A percentile compares a stretch with the other conserved stretches of the same genome.
phyloP scores from a whole-genome alignment of 2,797 vertebrate genomes.

The Megaceryle alcyon region DNA sequence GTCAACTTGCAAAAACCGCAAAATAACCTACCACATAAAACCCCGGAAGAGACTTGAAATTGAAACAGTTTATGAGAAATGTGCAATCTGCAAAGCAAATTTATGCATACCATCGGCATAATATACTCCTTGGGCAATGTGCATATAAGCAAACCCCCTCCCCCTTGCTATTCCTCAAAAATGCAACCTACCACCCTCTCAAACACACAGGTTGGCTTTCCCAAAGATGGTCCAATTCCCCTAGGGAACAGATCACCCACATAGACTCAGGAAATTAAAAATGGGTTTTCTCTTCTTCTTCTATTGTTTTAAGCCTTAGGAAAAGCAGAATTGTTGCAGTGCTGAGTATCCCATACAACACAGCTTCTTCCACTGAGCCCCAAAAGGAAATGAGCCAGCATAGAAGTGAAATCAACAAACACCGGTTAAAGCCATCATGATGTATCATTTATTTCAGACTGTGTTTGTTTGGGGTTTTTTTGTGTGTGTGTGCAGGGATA shows the following conservation, averaged over 20 bases:
- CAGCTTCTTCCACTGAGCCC: not conserved
- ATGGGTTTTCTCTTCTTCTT: not conserved
- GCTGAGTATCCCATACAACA: not conserved
- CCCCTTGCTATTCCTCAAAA: not conserved
- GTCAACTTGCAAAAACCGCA: not conserved
- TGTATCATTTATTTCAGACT: not conserved
- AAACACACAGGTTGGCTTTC: slow-evolving; percentile 3
- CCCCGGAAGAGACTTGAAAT: not conserved
- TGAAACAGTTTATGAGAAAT: not conserved
- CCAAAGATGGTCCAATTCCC: not conserved
- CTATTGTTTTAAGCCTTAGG: not conserved
- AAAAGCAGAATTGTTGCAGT: not conserved
- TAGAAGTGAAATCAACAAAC: not conserved
- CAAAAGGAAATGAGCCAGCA: not conserved
- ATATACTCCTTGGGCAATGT: not conserved
- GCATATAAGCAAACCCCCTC: not conserved
- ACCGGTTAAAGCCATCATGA: not conserved
- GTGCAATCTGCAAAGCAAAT: not conserved
- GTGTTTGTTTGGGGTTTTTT: not conserved
- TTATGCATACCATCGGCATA: not conserved
- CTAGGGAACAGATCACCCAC: not conserved
- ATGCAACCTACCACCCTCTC: not conserved
- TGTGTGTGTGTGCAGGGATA: not conserved
- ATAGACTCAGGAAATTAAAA: slow-evolving; percentile 25
- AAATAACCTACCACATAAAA: not conserved